Base-by-base conservation (phyloP, 2,888 invertebrate species). In the Leptopilina myrica region DNA sequence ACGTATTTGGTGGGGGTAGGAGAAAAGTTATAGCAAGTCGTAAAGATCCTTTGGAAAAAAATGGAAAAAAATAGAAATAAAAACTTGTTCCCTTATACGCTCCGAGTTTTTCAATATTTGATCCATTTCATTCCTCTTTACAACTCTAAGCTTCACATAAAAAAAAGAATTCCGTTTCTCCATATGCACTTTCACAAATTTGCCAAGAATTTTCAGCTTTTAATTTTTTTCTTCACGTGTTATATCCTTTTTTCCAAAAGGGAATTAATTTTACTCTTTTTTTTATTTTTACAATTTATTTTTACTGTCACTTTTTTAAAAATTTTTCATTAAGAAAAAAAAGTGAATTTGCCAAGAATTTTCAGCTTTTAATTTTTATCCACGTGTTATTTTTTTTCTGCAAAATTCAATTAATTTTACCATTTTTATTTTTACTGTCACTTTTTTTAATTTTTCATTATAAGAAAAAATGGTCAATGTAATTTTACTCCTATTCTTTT, bases 41-140 rank as follows among this genome's bases (percentile, higher is more conserved):
- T 66, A 77, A 64, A 77, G 53, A 66, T 56, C 56, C 15, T 64
- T 66, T 40, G 33, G 43, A 20, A n/a, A 66, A 64, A 64, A 20
- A 5, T 26, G 46, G 49, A 46, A 66, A 53, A 64, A 64, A 46
- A 49, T 4, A 53, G 14, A 15, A 5, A 66, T 20, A 56, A 43
- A 77, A 53, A 77, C 33, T 46, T 15, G 15, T 20, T 59, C 56
- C 46, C 66, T 76, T 75, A 20, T 20, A 26, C 64, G 75, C 73
- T 75, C 64, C 62, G 66, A 65, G 73, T 75, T 81, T 77, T 78
- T 26, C 67, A 62, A 76, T 75, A 64, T 73, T 62, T 53, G 79
- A 76, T 76, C 77, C 73, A 69, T 79, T 78, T 62, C 76, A 81
- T 76, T 69, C 77, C 78, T 67, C 80, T 79, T 79, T 78, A 76